Evolutionary conservation across 2,888 invertebrate species (phyloP), one percentile per base, ranked within the genome.

Genomic region (Mythimna vitellina): DNA sequence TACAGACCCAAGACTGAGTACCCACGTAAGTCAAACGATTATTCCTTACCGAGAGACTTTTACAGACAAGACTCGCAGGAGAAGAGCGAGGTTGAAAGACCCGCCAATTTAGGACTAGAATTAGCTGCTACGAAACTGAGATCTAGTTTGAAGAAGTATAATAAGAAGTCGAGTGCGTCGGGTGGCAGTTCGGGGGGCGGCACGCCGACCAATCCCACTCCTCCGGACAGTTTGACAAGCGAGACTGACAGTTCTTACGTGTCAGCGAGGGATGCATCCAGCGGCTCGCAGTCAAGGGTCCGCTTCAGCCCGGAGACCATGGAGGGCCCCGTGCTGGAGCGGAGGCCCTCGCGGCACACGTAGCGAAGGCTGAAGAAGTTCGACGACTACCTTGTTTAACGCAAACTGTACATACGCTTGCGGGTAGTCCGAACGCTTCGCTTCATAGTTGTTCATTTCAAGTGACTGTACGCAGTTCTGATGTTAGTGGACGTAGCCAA

Each of bases 191-290:
- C 97, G 0, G 97, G 97, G 0, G 97, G 97, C 0, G 97, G 97
- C 22, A 98, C 98, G 0, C 98, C 98, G 25, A 98, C 98, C 0
- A 98, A 98, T 91, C 98, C 98, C 2, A 98, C 98, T 9, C 98
- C 98, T 0, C 98, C 98, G 0, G 98, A 98, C 87, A 98, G 98
- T 82, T 89, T 98, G 75, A 98, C 98, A 0, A 98, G 98, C 88
- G 99, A 99, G 86, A 95, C 95, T 35, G 99, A 98, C 89, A 98
- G 98, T 88, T 98, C 98, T 58, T 99, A 98, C 92, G 97, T 98
- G 84, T 99, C 99, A 12, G 99, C 99, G 25, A 97, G 98, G 88
- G 98, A 98, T 88, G 97, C 96, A 0, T 97, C 97, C 20, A 96
- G 97, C 74, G 97, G 97, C 38, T 97, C 97, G n/a, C 97, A 97